Evolutionary conservation across 2,888 invertebrate genomes (phyloP).

Genomic region (Orchesella flavescens): DNA sequence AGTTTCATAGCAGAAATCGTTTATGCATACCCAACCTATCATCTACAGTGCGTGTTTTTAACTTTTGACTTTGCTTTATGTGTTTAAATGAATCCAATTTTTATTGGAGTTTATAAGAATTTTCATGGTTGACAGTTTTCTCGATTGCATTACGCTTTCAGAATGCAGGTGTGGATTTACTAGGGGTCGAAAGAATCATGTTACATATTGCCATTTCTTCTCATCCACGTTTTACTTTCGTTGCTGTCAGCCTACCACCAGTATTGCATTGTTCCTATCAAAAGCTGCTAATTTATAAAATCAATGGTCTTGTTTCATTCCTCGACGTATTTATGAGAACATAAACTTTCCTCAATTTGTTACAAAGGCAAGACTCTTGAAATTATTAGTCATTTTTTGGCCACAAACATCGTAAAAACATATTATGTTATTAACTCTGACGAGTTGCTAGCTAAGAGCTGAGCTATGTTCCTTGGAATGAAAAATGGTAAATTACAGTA

Average conservation of each 20-base stretch:
- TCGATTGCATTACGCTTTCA: too few species aligned
- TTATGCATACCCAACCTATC: too few species aligned
- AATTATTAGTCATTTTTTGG: slow-evolving; percentile 35
- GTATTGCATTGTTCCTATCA: slow-evolving; percentile 42
- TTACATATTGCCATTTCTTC: too few species aligned
- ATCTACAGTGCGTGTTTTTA: too few species aligned
- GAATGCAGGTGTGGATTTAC: too few species aligned
- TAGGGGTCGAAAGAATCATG: too few species aligned
- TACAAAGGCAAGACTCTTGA: background rate
- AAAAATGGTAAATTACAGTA: slow-evolving; percentile 11
- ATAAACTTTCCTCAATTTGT: slow-evolving; percentile 60
- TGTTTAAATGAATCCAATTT: too few species aligned
- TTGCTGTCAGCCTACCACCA: slow-evolving; percentile 29
- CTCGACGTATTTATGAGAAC: slow-evolving; percentile 57
- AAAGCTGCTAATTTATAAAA: slow-evolving; percentile 49
- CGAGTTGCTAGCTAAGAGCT: slow-evolving; percentile 1
- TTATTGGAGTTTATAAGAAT: too few species aligned
- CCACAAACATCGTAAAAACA: slow-evolving; percentile 22
- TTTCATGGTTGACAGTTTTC: too few species aligned
- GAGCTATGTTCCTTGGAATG: background rate
- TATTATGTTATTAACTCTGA: slow-evolving; percentile 4
- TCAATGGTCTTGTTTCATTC: slow-evolving; percentile 54
- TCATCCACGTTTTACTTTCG: too few species aligned
- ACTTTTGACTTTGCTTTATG: too few species aligned
- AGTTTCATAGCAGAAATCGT: too few species aligned